Base-by-base conservation (phyloP, 2,888 invertebrate species). In the Ophraella communa region DNA sequence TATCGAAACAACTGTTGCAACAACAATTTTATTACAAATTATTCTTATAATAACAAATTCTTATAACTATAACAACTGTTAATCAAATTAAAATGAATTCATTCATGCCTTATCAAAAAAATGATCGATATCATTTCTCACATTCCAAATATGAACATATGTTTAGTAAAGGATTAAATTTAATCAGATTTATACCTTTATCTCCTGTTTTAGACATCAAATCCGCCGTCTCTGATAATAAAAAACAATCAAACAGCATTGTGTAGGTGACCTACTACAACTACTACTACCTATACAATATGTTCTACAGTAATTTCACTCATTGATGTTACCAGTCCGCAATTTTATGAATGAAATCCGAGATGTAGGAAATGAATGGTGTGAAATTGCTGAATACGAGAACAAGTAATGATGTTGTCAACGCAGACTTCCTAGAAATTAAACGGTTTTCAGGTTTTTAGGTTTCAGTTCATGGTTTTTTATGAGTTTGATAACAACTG, bases 181-280 rank as follows among this genome's bases (percentile, higher is more conserved):
- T n/a, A n/a, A n/a, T n/a, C n/a, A n/a, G n/a, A n/a, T n/a, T n/a
- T n/a, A n/a, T n/a, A n/a, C n/a, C n/a, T 14, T 42, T 42, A 42
- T 14, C 5, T 42, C 42, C 17, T 42, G 11, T 42, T 42, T 2
- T 17, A 17, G 42, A 14, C 17, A 14, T 42, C 17, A 42, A 42
- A 17, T 14, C 14, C 42, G 42, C 42, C 42, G 42, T 5, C 42
- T 17, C 42, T 42, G 42, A 4, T 17, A n/a, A n/a, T 17, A 42
- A 42, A 17, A 17, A 42, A 42, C 42, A 17, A 42, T 17, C 17
- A 14, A 17, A 17, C 42, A 17, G 7, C 17, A 4, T 14, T 42
- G 42, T 42, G 42, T 42, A 42, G 42, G 42, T 42, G 42, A 42
- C 42, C n/a, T n/a, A n/a, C n/a, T n/a, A n/a, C n/a, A n/a, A n/a